A percentile compares a stretch with the other conserved stretches of the same genome.
Conservation (phyloP, 2,797 vertebrate species). For the Acipenser ruthenus region DNA sequence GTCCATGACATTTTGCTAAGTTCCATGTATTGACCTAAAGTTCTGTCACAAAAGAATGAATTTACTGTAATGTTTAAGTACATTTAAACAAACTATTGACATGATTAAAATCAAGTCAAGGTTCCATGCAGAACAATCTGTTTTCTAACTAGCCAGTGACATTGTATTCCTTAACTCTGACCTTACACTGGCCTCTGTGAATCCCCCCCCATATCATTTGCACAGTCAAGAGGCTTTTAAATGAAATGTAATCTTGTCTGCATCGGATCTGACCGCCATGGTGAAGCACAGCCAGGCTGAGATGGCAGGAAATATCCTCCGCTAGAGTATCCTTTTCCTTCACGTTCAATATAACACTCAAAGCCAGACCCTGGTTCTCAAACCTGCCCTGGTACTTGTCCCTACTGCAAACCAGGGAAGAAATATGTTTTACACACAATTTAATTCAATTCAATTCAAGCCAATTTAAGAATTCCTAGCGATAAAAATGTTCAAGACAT, state of each 20-base stretch:
- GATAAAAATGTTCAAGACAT: too few species aligned
- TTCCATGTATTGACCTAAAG: too few species aligned
- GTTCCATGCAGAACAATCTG: not conserved
- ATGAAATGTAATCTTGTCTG: constrained; percentile 52
- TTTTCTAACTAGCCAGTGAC: constrained; percentile 39
- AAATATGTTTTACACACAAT: too few species aligned
- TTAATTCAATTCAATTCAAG: too few species aligned
- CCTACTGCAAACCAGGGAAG: too few species aligned
- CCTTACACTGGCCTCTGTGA: constrained; percentile 44
- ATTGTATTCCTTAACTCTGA: constrained; percentile 47
- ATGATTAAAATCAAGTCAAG: not conserved
- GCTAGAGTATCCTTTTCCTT: constrained; percentile 38
- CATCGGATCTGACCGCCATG: constrained; percentile 49
- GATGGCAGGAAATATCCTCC: constrained; percentile 38
- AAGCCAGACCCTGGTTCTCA: constrained; percentile 34
- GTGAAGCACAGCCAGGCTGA: constrained; percentile 37
- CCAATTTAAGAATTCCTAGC: too few species aligned
- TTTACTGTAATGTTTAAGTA: not conserved
- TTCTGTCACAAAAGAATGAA: too few species aligned
- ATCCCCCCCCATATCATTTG: constrained; percentile 41
- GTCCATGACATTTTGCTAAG: too few species aligned
- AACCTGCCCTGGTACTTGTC: constrained; percentile 24
- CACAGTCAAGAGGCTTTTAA: constrained; percentile 48
- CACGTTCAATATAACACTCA: constrained; percentile 38
- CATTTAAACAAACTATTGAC: not conserved